phyloP scores from a whole-genome alignment of 2,888 invertebrate genomes.

The Rhyacophila evoluta region DNA sequence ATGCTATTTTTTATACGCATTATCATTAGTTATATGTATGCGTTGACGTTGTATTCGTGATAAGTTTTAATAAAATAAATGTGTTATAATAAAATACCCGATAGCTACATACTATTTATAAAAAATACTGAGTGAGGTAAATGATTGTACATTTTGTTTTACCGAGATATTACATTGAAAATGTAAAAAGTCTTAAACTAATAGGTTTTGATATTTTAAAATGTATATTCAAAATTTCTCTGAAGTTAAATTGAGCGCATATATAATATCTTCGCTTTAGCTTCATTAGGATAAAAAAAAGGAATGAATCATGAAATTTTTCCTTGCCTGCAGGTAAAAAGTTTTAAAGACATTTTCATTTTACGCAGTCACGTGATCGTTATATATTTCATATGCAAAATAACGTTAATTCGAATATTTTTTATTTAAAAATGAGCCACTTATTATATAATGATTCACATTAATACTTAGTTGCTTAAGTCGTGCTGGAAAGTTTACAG shows the following conservation, averaged over 20 bases:
- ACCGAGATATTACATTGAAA: no score
- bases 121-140: no score
- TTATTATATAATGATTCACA: background rate
- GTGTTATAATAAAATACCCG: no score
- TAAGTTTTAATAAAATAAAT: no score
- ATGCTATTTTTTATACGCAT: no score
- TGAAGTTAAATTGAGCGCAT: conserved; percentile 16
- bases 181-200: no score
- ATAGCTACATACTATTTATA: no score
- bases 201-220: no score
- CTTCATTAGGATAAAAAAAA: background rate
- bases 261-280: background rate
- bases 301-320: background rate
- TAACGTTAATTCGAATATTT: background rate
- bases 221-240: background rate
- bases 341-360: conserved; percentile 8
- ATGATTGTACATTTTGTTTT: no score
- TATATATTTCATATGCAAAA: no score
- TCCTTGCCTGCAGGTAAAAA: conserved; percentile 6
- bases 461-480: background rate
- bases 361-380: background rate
- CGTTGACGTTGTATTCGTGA: no score
- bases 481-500: background rate
- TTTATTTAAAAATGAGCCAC: background rate
- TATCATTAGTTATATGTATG: no score